Evolutionary conservation across 2,888 invertebrate species (phyloP), one percentile per base, ranked within the genome.

Genomic region (Lampropteryx suffumata): DNA sequence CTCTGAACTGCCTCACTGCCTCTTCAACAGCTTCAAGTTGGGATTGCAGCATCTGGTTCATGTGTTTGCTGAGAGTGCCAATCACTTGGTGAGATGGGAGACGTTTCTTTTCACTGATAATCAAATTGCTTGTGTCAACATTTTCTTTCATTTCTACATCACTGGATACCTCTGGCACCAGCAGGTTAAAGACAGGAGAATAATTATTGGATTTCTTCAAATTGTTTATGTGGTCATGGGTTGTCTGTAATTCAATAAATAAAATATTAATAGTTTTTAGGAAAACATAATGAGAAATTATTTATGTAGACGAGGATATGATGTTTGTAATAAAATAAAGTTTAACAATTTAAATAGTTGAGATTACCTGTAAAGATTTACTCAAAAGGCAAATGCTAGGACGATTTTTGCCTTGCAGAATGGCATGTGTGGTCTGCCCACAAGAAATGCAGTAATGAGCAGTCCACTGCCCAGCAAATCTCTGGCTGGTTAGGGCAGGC

Each of bases 21-120:
- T 95, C 94, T 69, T 96, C 96, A 36, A 95, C 93, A 1, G 92
- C 92, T 35, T 92, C 90, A 42, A 94, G 92, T 81, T 96, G 94
- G 36, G 92, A 91, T 71, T 94, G 93, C 43, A 96, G 82, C 37
- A 92, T 93, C 62, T 93, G 92, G 51, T 93, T 92, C 53, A 95
- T 90, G 67, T 94, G 92, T 64, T 94, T 93, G 68, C 93, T 94
- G 27, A 95, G 84, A 37, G 87, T 89, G 43, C 91, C 90, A 56
- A 94, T 85, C 50, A 92, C 92, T 53, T 91, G 83, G 68, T 92
- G 91, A 30, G 91, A 79, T 9, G 91, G 90, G 45, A 82, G 84
- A 69, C 91, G 87, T 36, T 69, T 83, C 58, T 73, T 82, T 53
- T 82, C 77, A 59, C 61, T 76, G 53, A 76, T 55, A 58, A 74